phyloP scores from a whole-genome alignment of 2,888 invertebrate species.

The Hylaea fasciaria region DNA sequence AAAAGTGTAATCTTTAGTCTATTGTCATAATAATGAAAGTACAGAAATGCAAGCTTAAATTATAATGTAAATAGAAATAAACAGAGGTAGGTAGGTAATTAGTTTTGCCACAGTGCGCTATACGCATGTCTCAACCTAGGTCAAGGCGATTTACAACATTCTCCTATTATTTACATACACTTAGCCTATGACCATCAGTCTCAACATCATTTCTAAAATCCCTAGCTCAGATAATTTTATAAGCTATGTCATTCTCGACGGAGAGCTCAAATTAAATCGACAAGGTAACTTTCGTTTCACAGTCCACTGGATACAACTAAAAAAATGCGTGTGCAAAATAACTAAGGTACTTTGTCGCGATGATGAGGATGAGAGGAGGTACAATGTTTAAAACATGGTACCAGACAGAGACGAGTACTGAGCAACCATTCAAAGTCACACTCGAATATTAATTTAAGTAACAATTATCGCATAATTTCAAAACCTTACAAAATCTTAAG shows the following conservation, averaged over 20 bases:
- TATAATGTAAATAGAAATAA: constrained; percentile 49
- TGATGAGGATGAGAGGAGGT: constrained; percentile 65
- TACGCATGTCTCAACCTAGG: constrained; percentile 80
- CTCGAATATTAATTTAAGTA: constrained; percentile 80
- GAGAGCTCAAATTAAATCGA: constrained; percentile 76
- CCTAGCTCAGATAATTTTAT: constrained; percentile 74
- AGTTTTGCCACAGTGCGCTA: constrained; percentile 77
- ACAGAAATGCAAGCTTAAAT: constrained; percentile 46
- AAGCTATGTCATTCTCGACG: constrained; percentile 73
- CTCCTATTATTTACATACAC: constrained; percentile 84
- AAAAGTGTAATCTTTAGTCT: constrained; percentile 64
- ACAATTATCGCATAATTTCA: constrained; percentile 80
- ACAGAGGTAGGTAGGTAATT: constrained; percentile 61
- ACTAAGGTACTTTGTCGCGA: constrained; percentile 65
- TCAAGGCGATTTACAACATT: constrained; percentile 81
- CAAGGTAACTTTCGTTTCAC: constrained; percentile 80
- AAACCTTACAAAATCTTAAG: constrained; percentile 82
- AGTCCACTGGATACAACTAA: constrained; percentile 72
- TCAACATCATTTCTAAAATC: constrained; percentile 78
- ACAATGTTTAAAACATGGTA: constrained; percentile 73
- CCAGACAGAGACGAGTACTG: constrained; percentile 71
- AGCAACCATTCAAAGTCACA: constrained; percentile 79
- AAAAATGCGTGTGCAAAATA: constrained; percentile 55
- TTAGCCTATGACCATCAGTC: constrained; percentile 84
- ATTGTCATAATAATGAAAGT: constrained; percentile 61